Evolutionary conservation across 2,888 invertebrate species (phyloP), one percentile per base, ranked within the genome.

Genomic region (Lumbricus terrestris): DNA sequence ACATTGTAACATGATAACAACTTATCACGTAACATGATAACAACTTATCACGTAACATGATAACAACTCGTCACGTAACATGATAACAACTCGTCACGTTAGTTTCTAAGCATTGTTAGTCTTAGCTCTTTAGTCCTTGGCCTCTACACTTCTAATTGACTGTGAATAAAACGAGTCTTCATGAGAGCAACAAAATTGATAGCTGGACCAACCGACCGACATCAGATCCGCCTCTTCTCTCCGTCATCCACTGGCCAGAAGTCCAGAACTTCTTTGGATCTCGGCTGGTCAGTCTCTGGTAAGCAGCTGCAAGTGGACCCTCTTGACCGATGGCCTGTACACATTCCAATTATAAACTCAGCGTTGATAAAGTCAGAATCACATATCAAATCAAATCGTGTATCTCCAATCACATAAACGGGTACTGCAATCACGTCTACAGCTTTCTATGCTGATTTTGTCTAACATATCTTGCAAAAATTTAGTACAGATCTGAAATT

Each of bases 241-340:
- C 96, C 0, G 96, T 96, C 96, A 96, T 96, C 96, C 96, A 96
- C 93, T 96, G 96, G 0, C 96, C 96, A 90, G 96, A 96, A n/a
- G 96, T 96, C 96, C 96, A 96, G 92, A 96, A 96, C 69, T 93
- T 91, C 8, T 92, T 88, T 0, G 96, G 95, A 92, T 95, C 94
- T 69, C 95, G 93, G 18, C 94, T 94, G 0, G 94, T 95, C 42
- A 96, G 93, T 34, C 94, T 93, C 6, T 91, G 90, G 91, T 92
- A 95, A 0, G 95, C 94, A 88, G 92, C 91, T 15, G 85, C 82
- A 37, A 88, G 83, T 16, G 82, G 88, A 29, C 29, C 38, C 33
- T 34, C 29, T n/a, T 35, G 91, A 37, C 88, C 82, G 8, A 91
- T 37, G n/a, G 47, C 85, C 91, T 91, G 42, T 8, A 54, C 2